These are phyloP conservation scores for Elephas maximus DNA, from an alignment of 2,113 vertebrate genomes.

Conservation along the genomic window DNA sequence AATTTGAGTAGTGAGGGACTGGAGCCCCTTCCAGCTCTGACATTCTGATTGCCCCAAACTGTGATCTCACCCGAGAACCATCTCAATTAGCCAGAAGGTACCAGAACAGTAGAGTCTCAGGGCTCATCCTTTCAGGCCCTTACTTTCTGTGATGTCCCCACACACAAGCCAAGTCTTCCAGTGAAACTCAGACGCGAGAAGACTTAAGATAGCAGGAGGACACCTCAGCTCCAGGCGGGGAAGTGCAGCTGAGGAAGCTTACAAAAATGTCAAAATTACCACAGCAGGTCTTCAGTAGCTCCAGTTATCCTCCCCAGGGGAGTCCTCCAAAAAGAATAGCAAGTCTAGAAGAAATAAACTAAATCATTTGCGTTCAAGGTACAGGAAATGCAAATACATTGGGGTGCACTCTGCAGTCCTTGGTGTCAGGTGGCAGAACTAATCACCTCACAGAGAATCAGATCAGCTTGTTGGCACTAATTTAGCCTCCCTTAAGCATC, in stretches of 20 bases:
- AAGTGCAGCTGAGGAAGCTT: background rate
- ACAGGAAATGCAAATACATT: constrained; percentile 73
- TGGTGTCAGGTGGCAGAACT: constrained; percentile 63
- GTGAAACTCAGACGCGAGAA: background rate
- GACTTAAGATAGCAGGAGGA: background rate
- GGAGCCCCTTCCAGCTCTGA: background rate
- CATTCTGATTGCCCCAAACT: background rate
- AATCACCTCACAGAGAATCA: constrained; percentile 77
- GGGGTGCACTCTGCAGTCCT: constrained; percentile 63
- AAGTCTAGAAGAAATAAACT: constrained; percentile 66
- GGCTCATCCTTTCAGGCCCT: background rate
- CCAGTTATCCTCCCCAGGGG: background rate
- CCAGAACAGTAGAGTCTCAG: background rate
- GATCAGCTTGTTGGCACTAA: constrained; percentile 78
- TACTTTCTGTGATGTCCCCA: background rate
- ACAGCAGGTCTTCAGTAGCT: background rate
- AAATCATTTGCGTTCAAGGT: constrained; percentile 79
- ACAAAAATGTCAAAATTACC: background rate
- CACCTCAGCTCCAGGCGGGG: background rate
- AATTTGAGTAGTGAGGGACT: background rate
- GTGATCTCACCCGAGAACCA: background rate
- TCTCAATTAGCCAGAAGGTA: background rate
- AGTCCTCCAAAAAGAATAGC: constrained; percentile 26
- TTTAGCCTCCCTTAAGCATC: constrained; percentile 80
- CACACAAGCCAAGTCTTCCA: background rate